These are phyloP conservation scores for Odontocolon sp. DNA, from an alignment of 2,888 invertebrate species.

Conservation along the genomic window DNA sequence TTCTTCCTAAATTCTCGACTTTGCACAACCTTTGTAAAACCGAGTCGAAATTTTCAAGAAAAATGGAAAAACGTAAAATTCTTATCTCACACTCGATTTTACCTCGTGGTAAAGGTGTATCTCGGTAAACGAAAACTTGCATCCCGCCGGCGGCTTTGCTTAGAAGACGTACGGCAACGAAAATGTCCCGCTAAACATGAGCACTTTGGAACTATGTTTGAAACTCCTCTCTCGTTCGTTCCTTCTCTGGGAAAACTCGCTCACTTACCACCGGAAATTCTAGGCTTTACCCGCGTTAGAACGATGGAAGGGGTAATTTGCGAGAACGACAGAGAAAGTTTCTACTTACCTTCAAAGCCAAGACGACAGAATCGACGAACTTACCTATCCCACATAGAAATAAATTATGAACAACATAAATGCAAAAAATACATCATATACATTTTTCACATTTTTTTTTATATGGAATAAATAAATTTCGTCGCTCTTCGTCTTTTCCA, in stretches of 20 bases:
- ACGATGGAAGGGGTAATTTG: background rate
- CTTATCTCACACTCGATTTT: background rate
- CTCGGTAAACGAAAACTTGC: background rate
- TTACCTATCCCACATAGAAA: background rate
- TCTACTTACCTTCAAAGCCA: background rate
- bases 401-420: too few species aligned
- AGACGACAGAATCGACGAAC: background rate
- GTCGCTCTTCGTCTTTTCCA: background rate
- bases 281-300: background rate
- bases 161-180: background rate
- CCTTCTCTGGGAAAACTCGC: background rate
- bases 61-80: background rate
- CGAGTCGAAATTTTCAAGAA: too few species aligned
- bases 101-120: too few species aligned
- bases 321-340: background rate
- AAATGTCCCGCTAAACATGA: conserved; percentile 5
- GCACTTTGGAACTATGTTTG: background rate
- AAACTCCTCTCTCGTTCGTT: background rate
- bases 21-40: too few species aligned
- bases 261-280: background rate
- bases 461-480: too few species aligned
- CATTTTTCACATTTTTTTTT: too few species aligned
- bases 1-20: too few species aligned
- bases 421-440: too few species aligned
- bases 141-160: background rate